Evolutionary conservation across 2,888 invertebrate genomes (phyloP), one percentile per base, ranked within the genome.

Genomic region (Lepetodrilus schrolli): DNA sequence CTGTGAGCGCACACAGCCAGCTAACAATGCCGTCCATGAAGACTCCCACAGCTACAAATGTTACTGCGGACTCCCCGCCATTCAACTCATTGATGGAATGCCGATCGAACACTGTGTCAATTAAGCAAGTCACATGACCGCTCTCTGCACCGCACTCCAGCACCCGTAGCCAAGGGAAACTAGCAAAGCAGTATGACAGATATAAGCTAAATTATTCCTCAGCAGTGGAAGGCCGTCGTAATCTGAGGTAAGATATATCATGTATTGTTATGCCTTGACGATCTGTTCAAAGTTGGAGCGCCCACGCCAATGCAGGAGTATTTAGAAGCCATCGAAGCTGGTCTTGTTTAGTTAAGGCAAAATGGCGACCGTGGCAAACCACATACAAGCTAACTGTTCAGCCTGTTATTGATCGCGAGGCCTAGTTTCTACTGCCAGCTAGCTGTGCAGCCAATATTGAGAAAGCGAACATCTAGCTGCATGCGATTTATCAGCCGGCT

Each of bases 51-150:
- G 58, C 58, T 58, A 58, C 58, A 58, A 58, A 58, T 58, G 58
- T 34, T 58, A 8, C 26, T 2, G 4, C 58, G 17, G 58, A 17
- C 13, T 51, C n/a, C 26, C 10, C 10, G 43, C 43, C 10, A 43
- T 13, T 43, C 13, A 43, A 43, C 43, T 17, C 58, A 26, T 58
- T 58, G 58, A 58, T 34, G 58, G 58, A 58, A 58, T 58, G 58
- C 30, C 58, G 58, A 58, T 58, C 58, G 58, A 58, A 58, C 34
- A 7, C 26, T 58, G 58, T 58, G 58, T 58, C 58, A 58, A 58
- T 58, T 58, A 58, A 58, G 17, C 58, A 58, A 58, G 58, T 58
- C 58, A 58, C 34, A 34, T 58, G 58, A 58, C 58, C 58, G 58
- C 30, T 58, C 58, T 17, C 4, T 30, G 30, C 23, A 4, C 4